A percentile compares a stretch with the other conserved stretches of the same genome.
Evolutionary conservation across 2,113 vertebrate species (phyloP).

Genomic region (Actenoides hombroni): DNA sequence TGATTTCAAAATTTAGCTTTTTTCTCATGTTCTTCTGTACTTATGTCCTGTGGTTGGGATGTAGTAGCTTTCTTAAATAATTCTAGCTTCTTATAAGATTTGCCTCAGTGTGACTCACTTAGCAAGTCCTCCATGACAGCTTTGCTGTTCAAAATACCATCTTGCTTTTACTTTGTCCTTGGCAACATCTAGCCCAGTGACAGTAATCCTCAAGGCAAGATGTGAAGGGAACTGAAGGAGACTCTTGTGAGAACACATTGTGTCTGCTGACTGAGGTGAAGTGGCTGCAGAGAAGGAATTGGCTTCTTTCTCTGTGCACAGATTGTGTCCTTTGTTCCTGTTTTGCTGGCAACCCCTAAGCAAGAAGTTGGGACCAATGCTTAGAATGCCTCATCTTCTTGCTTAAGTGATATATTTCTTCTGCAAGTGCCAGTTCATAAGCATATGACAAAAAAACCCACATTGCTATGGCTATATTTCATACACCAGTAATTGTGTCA

Average conservation of each 20-base stretch:
- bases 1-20: not conserved
- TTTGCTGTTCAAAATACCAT: not conserved
- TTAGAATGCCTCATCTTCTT: not conserved
- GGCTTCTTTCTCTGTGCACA: not conserved
- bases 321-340: not conserved
- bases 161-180: not conserved
- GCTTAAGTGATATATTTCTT: not conserved
- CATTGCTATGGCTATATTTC: not conserved
- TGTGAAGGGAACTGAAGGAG: not conserved
- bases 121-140: not conserved
- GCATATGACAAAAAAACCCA: not conserved
- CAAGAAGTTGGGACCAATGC: not conserved
- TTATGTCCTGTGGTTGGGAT: not conserved
- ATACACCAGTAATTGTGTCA: not conserved
- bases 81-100: not conserved
- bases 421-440: not conserved
- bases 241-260: not conserved
- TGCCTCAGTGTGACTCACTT: not conserved
- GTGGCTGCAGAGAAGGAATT: not conserved
- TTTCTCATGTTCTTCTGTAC: not conserved
- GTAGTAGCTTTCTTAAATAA: not conserved
- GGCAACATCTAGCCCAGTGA: not conserved
- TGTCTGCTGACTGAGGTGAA: not conserved
- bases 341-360: not conserved
- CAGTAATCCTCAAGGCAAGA: not conserved